Evolutionary conservation across 2,113 vertebrate species (phyloP).

Genomic region (Ophthalmolycus amberensis): DNA sequence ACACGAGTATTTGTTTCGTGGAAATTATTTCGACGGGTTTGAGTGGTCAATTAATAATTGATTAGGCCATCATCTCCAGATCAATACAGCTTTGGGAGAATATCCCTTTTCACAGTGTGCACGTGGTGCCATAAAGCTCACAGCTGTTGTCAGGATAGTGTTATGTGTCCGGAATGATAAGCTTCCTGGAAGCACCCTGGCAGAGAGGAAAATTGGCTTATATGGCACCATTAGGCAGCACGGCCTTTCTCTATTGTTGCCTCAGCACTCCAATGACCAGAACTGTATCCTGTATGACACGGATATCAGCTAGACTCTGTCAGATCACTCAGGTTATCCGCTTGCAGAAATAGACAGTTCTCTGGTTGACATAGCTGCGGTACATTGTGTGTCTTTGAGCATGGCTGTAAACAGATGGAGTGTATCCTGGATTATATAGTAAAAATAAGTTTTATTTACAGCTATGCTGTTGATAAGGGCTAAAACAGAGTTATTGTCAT

Average conservation of each 20-base stretch:
- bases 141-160: conserved; percentile 50
- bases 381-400: background rate
- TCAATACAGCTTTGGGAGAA: conserved; percentile 43
- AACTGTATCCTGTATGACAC: background rate
- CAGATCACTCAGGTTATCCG: conserved; percentile 18
- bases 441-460: background rate
- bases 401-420: conserved; percentile 17
- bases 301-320: conserved; percentile 23
- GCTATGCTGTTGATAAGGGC: too few relatives aligned
- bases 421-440: background rate
- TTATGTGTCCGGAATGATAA: conserved; percentile 49
- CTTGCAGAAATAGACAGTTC: background rate
- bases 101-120: conserved; percentile 26
- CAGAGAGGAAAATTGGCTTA: conserved; percentile 56
- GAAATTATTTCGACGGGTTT: background rate
- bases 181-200: conserved; percentile 55
- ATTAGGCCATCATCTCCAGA: conserved; percentile 43
- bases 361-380: conserved; percentile 2
- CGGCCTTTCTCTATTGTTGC: conserved; percentile 27
- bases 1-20: background rate
- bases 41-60: conserved; percentile 55
- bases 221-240: conserved; percentile 22
- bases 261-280: background rate
- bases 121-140: conserved; percentile 26
- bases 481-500: too few relatives aligned